phyloP scores from a whole-genome alignment of 2,888 invertebrate genomes.

The Xylophagus ater region DNA sequence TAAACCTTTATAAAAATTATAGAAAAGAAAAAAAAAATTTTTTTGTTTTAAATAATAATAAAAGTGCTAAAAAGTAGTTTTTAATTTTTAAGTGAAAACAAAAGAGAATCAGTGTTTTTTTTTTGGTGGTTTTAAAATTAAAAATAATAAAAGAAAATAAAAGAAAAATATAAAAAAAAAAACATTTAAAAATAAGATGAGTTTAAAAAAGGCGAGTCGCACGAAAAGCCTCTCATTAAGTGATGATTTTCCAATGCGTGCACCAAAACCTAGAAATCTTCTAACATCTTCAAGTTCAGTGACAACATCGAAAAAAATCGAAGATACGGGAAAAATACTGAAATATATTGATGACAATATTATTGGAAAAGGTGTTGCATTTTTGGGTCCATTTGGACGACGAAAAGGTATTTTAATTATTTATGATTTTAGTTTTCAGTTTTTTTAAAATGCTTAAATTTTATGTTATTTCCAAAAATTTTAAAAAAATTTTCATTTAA shows the following conservation, averaged over 20 bases:
- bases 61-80: no score
- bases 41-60: no score
- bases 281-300: conserved; percentile 25
- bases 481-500: no score
- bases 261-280: conserved; percentile 25
- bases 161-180: not conserved
- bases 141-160: no score
- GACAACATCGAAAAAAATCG: conserved; percentile 45
- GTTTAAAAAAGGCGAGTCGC: conserved; percentile 20
- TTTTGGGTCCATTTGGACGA: conserved; percentile 72
- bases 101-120: no score
- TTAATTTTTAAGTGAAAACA: no score
- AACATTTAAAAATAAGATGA: conserved; percentile 11
- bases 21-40: no score
- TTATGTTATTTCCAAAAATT: no score
- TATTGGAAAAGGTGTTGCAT: conserved; percentile 68
- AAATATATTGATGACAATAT: conserved; percentile 72
- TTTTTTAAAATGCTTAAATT: no score
- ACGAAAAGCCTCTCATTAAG: conserved; percentile 35
- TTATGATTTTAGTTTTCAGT: no score
- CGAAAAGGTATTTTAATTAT: conserved; percentile 54
- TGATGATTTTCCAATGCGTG: conserved; percentile 34
- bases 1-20: no score
- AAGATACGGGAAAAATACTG: conserved; percentile 58
- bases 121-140: not conserved